phyloP scores from a whole-genome alignment of 2,888 invertebrate species.

The Hirtodrosophila alboralis region DNA sequence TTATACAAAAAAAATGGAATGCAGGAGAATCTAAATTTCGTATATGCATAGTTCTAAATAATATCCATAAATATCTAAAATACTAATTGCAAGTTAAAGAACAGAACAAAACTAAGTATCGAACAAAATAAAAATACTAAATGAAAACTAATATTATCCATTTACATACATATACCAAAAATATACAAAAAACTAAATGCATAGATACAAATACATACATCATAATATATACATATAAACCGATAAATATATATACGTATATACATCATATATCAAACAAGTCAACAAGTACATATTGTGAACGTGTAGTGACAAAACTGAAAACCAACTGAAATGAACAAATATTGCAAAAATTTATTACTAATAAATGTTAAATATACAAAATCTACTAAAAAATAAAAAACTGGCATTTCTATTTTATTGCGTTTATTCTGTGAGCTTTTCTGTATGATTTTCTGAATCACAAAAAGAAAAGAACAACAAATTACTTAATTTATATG shows the following conservation, averaged over 20 bases:
- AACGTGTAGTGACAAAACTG: constrained; percentile 56
- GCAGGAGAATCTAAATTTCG: too few relatives aligned
- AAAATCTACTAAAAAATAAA: constrained; percentile 39
- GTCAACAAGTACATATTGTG: constrained; percentile 71
- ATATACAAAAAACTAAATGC: constrained; percentile 25
- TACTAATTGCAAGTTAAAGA: constrained; percentile 13
- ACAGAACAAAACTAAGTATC: constrained; percentile 8
- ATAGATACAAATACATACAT: constrained; percentile 17
- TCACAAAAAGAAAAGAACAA: too few relatives aligned
- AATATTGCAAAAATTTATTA: constrained; percentile 64
- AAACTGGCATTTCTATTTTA: not conserved
- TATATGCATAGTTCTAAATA: constrained; percentile 26
- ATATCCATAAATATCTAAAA: constrained; percentile 28
- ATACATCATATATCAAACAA: constrained; percentile 64
- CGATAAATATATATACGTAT: constrained; percentile 27
- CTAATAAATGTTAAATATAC: constrained; percentile 74
- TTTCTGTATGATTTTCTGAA: not conserved
- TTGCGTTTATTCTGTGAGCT: not conserved
- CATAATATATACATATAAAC: constrained; percentile 16
- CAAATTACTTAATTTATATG: not conserved
- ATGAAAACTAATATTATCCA: constrained; percentile 44
- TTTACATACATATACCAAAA: constrained; percentile 28
- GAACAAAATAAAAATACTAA: constrained; percentile 37
- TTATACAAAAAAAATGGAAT: too few relatives aligned
- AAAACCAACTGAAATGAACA: constrained; percentile 36